These are phyloP conservation scores for Gymnoscelis rufifasciata DNA, from an alignment of 2,888 invertebrate genomes.

Conservation along the genomic window DNA sequence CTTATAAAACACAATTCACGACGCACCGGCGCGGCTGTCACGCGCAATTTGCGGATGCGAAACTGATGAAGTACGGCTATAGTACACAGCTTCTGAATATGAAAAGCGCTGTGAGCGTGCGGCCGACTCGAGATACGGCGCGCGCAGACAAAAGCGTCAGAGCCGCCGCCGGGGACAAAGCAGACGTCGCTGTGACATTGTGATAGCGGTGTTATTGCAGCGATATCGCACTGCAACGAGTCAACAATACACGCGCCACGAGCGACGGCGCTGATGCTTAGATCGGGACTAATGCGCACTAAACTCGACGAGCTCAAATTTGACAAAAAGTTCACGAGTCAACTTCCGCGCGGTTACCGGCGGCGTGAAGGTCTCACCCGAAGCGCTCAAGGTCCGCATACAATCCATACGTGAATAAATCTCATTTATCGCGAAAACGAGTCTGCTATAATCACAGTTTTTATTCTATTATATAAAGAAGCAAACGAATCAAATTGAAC, in stretches of 20 bases:
- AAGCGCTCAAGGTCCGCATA: constrained; percentile 75
- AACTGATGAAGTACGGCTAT: constrained; percentile 39
- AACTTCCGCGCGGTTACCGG: constrained; percentile 78
- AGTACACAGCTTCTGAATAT: constrained; percentile 38
- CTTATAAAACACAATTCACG: constrained; percentile 43
- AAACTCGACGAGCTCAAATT: constrained; percentile 70
- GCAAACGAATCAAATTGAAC: constrained; percentile 56
- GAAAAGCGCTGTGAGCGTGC: constrained; percentile 39
- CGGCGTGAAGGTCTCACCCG: constrained; percentile 74
- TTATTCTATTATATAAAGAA: constrained; percentile 45
- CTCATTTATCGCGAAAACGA: constrained; percentile 68
- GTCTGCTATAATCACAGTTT: constrained; percentile 55
- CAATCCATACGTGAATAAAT: constrained; percentile 74
- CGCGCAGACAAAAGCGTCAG: constrained; percentile 46
- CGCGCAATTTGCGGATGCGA: constrained; percentile 44
- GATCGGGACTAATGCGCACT: constrained; percentile 71
- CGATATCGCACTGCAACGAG: constrained; percentile 60
- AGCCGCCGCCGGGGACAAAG: constrained; percentile 51
- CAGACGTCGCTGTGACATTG: constrained; percentile 70
- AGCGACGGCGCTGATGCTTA: constrained; percentile 56
- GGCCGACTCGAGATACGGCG: constrained; percentile 39
- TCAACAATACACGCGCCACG: constrained; percentile 52
- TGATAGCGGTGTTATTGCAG: constrained; percentile 71
- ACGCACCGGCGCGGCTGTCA: constrained; percentile 38
- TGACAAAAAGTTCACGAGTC: constrained; percentile 72